Evolutionary conservation across 2,113 vertebrate species (phyloP).

Genomic region (Urocolius indicus): DNA sequence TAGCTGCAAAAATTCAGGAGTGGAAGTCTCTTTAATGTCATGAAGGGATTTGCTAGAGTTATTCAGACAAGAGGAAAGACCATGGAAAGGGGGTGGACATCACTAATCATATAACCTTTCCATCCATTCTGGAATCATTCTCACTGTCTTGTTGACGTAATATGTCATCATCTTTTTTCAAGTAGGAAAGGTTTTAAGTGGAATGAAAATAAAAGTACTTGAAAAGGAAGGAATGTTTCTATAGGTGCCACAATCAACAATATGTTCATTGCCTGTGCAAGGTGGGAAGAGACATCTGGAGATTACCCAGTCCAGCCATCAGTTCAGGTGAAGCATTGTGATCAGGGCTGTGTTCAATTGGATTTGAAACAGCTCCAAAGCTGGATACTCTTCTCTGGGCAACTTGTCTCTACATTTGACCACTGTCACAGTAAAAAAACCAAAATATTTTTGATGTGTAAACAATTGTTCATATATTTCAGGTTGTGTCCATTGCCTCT

Average conservation of each 20-base stretch:
- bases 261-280: neutral
- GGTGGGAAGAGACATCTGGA: neutral
- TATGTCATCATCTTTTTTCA: neutral
- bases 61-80: neutral
- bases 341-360: neutral
- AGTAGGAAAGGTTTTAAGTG: neutral
- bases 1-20: neutral
- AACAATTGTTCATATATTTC: neutral
- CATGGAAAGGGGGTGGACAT: neutral
- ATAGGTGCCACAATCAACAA: neutral
- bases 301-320: neutral
- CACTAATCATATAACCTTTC: neutral
- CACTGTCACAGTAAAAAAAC: neutral
- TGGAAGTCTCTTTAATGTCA: neutral
- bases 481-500: neutral
- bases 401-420: fast-evolving
- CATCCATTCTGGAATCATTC: neutral
- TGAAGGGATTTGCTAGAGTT: neutral
- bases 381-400: neutral
- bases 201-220: neutral
- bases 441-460: neutral
- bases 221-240: neutral
- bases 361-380: neutral
- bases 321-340: neutral
- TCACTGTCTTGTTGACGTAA: neutral